Evolutionary conservation across 2,888 invertebrate species (phyloP), one percentile per base, ranked within the genome.

Genomic region (Ernsta delagoae): DNA sequence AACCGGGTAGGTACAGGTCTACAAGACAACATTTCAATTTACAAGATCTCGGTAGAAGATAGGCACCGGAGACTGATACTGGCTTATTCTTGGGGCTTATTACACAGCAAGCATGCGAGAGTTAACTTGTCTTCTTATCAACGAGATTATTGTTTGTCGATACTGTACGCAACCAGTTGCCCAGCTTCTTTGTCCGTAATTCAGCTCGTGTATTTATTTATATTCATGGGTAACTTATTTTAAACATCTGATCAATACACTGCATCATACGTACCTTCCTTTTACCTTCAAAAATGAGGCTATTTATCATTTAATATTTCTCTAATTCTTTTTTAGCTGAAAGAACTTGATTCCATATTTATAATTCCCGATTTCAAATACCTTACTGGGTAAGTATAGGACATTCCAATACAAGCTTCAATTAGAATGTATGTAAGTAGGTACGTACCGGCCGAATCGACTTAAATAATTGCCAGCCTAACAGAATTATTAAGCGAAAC

Each of bases 41-140:
- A 86, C 86, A 87, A 89, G 92, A 92, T 92, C 84, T 78, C 80
- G 80, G 82, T 81, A 78, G 75, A 73, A 83, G 92, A 92, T 92
- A 90, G 83, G 82, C 79, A 79, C 81, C 43, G 86, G 87, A 89
- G 88, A 88, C 84, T 84, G 83, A 85, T 84, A 85, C 74, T 73
- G 74, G 86, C 87, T 84, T 86, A 87, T 86, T 85, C 86, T 77
- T 77, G 78, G 74, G 78, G 82, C 87, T 90, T 89, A 89, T 91
- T 90, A 90, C 77, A 74, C 85, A 84, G 86, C 82, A 84, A 82
- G 82, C 85, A 78, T 77, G 83, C 83, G 81, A 87, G 88, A 92
- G 89, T 91, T 90, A 90, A 90, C 90, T 90, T 92, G 92, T 92
- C 88, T 87, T 81, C 82, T 88, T 91, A 90, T 91, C 91, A 81